Base-by-base conservation (phyloP, 2,113 vertebrate species). In the Cephalopholis sonnerati region DNA sequence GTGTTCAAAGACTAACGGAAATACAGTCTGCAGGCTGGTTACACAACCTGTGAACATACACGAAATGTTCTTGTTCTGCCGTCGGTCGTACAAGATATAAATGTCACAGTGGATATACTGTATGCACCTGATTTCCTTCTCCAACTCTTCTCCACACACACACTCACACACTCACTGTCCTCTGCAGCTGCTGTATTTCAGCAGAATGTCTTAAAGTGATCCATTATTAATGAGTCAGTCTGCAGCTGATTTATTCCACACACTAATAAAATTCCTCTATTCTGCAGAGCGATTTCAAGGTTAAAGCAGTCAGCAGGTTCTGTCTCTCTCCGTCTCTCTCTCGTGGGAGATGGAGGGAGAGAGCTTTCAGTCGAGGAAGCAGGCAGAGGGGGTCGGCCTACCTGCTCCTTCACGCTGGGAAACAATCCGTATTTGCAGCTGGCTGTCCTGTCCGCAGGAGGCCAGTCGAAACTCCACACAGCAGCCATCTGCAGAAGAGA, bases 401-500 rank as follows among this genome's bases (percentile, higher is more conserved):
- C 97, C 97, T 96, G 92, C 87, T 82, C 84, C 74, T 78, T 90
- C 92, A 84, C 77, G 74, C 91, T 93, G 93, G 81, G 94, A 95
- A 87, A 97, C 88, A 51, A 96, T 78, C 97, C 97, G 97, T 80
- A 98, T 92, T 90, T 96, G 97, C 90, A 96, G 89, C 89, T 91
- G 92, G 91, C 95, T 96, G 91, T 98, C 97, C 92, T 98, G 97
- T 88, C 97, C 97, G 88, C 97, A 97, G 70, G 97, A 97, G 88
- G 95, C 96, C 95, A 98, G 93, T 91, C 92, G 95, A 93, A 97
- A 96, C 90, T 83, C 91, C 65, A 83, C 86, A 62, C 85, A 88
- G 84, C 76, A 82, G 87, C 57, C 94, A 81, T 89, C 97, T 97
- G 93, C 66, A 76, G 53, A 53, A 73, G 32, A 73, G 76, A 82